Conservation (phyloP, 2,797 vertebrate genomes). For the Poecilia wingei region DNA sequence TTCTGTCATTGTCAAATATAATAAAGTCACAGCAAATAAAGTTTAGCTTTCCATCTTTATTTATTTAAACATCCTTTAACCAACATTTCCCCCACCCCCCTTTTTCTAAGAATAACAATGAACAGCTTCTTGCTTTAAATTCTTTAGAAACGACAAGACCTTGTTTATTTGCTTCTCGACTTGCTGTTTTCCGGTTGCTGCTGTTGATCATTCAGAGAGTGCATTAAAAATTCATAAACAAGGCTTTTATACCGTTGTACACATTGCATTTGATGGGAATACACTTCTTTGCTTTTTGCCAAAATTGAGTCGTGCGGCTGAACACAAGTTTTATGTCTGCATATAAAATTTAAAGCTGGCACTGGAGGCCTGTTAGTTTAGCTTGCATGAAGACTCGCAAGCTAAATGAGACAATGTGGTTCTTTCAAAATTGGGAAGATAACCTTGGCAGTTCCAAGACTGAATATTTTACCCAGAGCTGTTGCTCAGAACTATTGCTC, state of each 20-base stretch:
- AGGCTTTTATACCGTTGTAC: conserved; percentile 19
- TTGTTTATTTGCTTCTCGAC: neutral
- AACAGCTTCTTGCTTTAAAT: neutral
- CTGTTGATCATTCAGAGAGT: conserved; percentile 14
- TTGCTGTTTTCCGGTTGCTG: neutral
- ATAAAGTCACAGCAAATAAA: neutral
- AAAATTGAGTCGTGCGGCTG: neutral
- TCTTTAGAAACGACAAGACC: neutral
- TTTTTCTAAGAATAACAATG: neutral
- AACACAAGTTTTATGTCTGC: neutral
- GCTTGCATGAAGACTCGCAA: neutral
- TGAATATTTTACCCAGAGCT: conserved; percentile 10
- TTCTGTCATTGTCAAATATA: neutral
- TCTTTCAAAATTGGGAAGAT: neutral
- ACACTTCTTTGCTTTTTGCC: neutral
- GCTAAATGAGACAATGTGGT: conserved; percentile 3
- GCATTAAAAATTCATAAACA: conserved; percentile 27
- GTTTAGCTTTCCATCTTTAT: neutral
- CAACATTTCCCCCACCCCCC: neutral
- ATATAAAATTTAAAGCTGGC: conserved; percentile 15
- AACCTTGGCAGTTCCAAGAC: conserved; percentile 7
- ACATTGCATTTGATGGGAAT: neutral
- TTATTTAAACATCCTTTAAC: neutral
- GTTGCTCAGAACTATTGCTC: conserved; percentile 6
- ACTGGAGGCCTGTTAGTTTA: neutral